A percentile compares a stretch with the other conserved stretches of the same genome.
Evolutionary conservation across 2,113 vertebrate species (phyloP).

Genomic region (Dipodomys merriami): DNA sequence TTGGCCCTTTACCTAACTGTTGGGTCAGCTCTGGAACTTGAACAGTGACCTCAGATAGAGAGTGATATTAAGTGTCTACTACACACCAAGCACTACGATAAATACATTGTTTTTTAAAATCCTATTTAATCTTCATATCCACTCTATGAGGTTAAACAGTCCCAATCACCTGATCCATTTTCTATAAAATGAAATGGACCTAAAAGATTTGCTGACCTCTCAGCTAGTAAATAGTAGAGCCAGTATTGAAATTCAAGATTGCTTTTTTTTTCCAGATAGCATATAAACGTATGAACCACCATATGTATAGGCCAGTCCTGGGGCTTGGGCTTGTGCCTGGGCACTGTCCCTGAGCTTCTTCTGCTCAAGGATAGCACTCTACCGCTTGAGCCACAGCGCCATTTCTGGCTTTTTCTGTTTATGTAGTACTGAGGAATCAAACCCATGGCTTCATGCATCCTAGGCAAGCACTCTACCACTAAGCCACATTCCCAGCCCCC

Average conservation of each 20-base stretch:
- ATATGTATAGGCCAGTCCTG: too few relatives aligned
- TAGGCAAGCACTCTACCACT: too few relatives aligned
- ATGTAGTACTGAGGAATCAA: too few relatives aligned
- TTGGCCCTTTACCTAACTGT: not conserved
- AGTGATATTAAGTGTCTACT: not conserved
- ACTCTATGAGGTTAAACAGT: not conserved
- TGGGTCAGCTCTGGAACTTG: not conserved
- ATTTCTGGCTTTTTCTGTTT: too few relatives aligned
- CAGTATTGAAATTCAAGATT: not conserved
- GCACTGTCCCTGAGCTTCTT: too few relatives aligned
- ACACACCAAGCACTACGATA: not conserved
- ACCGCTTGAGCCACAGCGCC: too few relatives aligned
- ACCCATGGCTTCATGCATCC: too few relatives aligned
- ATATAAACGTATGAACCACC: not conserved
- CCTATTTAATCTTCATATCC: not conserved
- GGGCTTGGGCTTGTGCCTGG: too few relatives aligned
- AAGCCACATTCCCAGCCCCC: too few relatives aligned
- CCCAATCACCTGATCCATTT: not conserved
- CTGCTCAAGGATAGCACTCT: too few relatives aligned
- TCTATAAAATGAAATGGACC: constrained; percentile 31
- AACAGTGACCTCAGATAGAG: not conserved
- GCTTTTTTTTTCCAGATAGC: constrained; percentile 16
- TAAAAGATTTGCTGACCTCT: not conserved
- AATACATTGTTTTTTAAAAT: not conserved
- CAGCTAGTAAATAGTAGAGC: not conserved